Base-by-base conservation (phyloP, 2,797 vertebrate species). In the Hemibagrus guttatus region DNA sequence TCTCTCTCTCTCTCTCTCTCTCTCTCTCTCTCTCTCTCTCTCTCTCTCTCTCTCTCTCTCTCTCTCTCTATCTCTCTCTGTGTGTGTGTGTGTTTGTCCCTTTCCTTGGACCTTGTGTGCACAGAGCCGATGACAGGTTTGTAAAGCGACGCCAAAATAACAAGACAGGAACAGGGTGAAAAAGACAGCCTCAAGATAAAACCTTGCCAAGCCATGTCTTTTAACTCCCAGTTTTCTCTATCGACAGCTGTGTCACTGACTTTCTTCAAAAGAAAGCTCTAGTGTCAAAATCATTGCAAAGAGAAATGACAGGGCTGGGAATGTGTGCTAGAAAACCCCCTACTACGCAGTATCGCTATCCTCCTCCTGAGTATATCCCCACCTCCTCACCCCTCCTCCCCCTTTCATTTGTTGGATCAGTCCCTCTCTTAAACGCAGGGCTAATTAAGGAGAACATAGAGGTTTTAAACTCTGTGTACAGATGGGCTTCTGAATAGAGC, bases 401-500 rank as follows among this genome's bases (percentile, higher is more conserved):
- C 11, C 16, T 39, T 11, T 81, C 31, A 8, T 35, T 49, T 35
- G 58, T 81, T 82, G 49, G n/a, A 31, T 46, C 46, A 61, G 28
- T 68, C 54, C 61, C 81, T 68, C 42, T 83, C 69, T 39, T 39
- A 85, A 56, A 82, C 56, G 31, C 26, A 63, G 14, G 52, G 59
- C 71, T 82, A 84, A 85, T 75, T 86, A 83, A 42, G 59, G 39
- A 42, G 49, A 85, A 87, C 74, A 72, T 6, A 0, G 26, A 69
- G n/a, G 61, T 68, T 84, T 87, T 71, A 76, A 86, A 86, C 35
- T 71, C 63, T 86, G 76, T 69, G 6, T 79, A 82, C 86, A 81
- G 61, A 86, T 76, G 83, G 82, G 71, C 84, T 75, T 85, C 68
- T 49, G 31, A 85, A 80, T 76, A 85, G 85, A 84, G 81, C 16